phyloP scores from a whole-genome alignment of 2,113 vertebrate species.

The Speoplatyrhinus poulsoni region DNA sequence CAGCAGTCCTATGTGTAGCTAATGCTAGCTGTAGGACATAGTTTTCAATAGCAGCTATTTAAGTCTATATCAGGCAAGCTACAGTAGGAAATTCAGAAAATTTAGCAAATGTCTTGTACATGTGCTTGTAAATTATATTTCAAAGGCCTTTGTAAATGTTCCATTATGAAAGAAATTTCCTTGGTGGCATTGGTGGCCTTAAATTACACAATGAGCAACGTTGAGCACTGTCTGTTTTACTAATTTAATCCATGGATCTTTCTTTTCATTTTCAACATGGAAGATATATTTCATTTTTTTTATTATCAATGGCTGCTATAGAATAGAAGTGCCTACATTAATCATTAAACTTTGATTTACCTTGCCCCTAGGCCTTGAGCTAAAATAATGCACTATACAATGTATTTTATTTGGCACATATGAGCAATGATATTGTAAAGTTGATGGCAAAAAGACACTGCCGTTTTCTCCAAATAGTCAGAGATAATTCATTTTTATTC shows the following conservation, averaged over 20 bases:
- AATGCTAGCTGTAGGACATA: no score
- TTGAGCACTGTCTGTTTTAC: constrained; percentile 24
- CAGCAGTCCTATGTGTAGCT: no score
- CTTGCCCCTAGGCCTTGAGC: constrained; percentile 27
- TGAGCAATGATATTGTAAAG: background rate
- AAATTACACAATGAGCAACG: constrained; percentile 26
- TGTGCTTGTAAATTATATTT: constrained; percentile 17
- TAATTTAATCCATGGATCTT: constrained; percentile 38
- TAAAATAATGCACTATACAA: constrained; percentile 11
- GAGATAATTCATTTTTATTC: constrained; percentile 38
- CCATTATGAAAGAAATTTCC: constrained; percentile 11
- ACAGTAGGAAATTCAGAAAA: background rate
- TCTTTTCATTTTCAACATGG: constrained; percentile 48
- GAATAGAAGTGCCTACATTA: constrained; percentile 44
- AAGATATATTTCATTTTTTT: constrained; percentile 55
- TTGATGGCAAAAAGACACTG: constrained; percentile 1
- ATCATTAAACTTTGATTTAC: constrained; percentile 54
- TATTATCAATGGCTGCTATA: constrained; percentile 45
- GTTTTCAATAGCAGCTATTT: no score
- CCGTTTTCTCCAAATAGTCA: constrained; percentile 39
- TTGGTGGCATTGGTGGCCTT: background rate
- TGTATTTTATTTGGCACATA: constrained; percentile 15
- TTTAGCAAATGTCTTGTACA: constrained; percentile 9
- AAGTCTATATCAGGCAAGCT: no score
- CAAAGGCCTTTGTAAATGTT: background rate